A percentile compares a stretch with the other conserved stretches of the same genome.
phyloP scores from a whole-genome alignment of 2,113 vertebrate species.

The Pachypanchax playfairii region DNA sequence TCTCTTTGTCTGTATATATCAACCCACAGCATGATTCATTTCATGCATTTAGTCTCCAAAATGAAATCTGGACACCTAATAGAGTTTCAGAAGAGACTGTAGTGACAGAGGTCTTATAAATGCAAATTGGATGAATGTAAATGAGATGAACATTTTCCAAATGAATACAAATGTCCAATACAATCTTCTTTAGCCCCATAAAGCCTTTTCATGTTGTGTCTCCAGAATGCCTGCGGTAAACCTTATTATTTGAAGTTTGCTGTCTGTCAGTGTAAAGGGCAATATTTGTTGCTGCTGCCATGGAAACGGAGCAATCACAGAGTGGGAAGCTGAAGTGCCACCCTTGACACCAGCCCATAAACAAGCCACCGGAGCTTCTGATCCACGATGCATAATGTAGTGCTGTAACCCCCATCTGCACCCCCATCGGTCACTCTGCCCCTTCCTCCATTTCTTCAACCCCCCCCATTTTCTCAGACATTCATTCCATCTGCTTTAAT shows the following conservation, averaged over 20 bases:
- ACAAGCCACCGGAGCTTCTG: conserved; percentile 45
- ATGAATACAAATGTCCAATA: conserved; percentile 19
- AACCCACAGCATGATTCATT: background rate
- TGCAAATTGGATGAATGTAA: conserved; percentile 24
- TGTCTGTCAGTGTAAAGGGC: conserved; percentile 52
- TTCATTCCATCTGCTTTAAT: conserved; percentile 58
- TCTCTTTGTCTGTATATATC: background rate
- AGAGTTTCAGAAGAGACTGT: conserved; percentile 13
- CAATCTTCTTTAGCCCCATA: conserved; percentile 12
- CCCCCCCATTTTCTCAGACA: background rate
- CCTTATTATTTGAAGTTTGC: conserved; percentile 44
- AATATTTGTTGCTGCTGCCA: conserved; percentile 66
- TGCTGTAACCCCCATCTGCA: conserved; percentile 37
- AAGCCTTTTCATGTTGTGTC: conserved; percentile 15
- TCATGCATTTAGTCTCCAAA: conserved; percentile 1
- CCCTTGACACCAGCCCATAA: conserved; percentile 61
- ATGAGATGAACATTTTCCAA: conserved; percentile 21
- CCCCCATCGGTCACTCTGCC: conserved; percentile 5
- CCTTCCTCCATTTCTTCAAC: conserved; percentile 11
- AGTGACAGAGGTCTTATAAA: conserved; percentile 13
- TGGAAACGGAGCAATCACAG: conserved; percentile 59
- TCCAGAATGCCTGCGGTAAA: conserved; percentile 13
- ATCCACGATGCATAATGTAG: conserved; percentile 72
- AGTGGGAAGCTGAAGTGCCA: conserved; percentile 57
- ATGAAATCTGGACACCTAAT: conserved; percentile 21